phyloP scores from a whole-genome alignment of 2,888 invertebrate species.

The Julus scanicus region DNA sequence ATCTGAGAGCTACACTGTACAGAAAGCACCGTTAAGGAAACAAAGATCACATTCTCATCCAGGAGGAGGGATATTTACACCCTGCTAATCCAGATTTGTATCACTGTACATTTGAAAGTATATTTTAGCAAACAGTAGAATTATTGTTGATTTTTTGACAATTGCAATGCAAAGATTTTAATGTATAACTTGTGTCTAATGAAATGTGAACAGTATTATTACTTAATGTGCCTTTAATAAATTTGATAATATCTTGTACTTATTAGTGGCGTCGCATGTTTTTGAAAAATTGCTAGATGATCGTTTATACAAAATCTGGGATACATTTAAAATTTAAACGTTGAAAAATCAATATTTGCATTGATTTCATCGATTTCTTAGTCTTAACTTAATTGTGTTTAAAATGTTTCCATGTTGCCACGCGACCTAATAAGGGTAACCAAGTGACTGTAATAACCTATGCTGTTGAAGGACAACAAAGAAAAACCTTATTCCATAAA shows the following conservation, averaged over 20 bases:
- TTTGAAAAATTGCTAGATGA: neutral
- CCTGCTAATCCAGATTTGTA: no score
- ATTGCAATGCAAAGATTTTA: neutral
- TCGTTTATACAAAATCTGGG: neutral
- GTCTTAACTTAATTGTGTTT: neutral
- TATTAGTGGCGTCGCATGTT: neutral
- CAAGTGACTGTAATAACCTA: neutral
- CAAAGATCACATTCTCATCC: neutral
- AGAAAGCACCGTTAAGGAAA: neutral
- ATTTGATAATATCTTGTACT: neutral
- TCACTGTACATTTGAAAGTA: no score
- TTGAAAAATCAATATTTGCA: neutral
- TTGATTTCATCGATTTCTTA: neutral
- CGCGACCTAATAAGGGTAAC: slow-evolving; percentile 2
- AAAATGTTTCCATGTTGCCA: neutral
- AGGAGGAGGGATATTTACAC: neutral
- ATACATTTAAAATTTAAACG: neutral
- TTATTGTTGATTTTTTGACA: neutral
- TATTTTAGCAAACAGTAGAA: no score
- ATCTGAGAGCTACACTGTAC: no score
- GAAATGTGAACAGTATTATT: neutral
- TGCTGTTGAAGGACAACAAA: neutral
- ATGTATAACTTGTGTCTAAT: neutral
- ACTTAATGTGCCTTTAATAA: neutral
- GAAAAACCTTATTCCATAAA: neutral